Evolutionary conservation across 1,140 invertebrate species (phyloP).

Genomic region (Bombus soroeensis): DNA sequence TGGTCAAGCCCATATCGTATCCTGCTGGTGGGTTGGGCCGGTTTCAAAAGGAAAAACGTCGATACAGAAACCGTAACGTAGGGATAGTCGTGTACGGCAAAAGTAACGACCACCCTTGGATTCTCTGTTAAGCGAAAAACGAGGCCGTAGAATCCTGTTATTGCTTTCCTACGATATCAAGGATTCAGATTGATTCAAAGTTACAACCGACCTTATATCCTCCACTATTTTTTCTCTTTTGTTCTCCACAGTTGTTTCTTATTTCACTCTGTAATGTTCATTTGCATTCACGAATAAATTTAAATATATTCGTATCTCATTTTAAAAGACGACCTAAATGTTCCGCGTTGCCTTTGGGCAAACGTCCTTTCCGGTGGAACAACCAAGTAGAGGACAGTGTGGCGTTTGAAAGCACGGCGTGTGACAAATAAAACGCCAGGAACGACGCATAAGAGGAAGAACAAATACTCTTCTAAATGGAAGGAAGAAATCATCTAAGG

Average conservation of each 20-base stretch:
- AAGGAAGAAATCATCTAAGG: background rate
- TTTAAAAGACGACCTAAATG: background rate
- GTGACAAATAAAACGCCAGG: slow-evolving; percentile 12
- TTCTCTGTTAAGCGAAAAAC: slow-evolving; percentile 50
- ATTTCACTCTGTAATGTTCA: background rate
- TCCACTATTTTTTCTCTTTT: background rate
- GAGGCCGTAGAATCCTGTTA: slow-evolving; percentile 48
- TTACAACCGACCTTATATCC: slow-evolving; percentile 8
- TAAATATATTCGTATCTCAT: background rate
- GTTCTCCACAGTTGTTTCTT: background rate
- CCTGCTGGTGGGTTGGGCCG: background rate
- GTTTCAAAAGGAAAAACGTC: slow-evolving; percentile 41
- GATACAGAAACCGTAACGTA: slow-evolving; percentile 42
- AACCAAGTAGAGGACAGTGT: background rate
- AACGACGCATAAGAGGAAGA: background rate
- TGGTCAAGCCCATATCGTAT: slow-evolving; percentile 45
- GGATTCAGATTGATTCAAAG: slow-evolving; percentile 51
- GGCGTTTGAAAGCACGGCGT: background rate
- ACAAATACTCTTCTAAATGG: slow-evolving; percentile 1
- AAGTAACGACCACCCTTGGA: slow-evolving; percentile 36
- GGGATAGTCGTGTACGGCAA: background rate
- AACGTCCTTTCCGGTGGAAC: background rate
- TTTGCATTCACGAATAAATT: background rate
- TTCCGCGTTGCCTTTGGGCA: background rate
- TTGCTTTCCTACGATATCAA: slow-evolving; percentile 34